A percentile compares a stretch with the other conserved stretches of the same genome.
Conservation (phyloP, 2,797 vertebrate genomes). For the Harpagifer antarcticus region DNA sequence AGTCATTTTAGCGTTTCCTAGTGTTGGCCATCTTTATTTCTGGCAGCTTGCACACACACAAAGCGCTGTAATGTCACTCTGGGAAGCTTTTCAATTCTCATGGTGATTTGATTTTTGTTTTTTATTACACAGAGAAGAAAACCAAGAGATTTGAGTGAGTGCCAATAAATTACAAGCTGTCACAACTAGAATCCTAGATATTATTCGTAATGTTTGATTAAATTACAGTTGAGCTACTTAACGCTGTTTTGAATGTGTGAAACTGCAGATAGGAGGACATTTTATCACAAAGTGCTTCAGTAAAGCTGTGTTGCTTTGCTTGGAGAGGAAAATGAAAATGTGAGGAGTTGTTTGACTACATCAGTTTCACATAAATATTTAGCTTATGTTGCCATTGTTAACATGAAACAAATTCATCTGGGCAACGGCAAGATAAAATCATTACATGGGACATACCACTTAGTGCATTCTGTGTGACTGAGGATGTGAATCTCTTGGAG, state of each 20-base stretch:
- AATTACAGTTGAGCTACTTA: background rate
- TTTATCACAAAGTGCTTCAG: background rate
- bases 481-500: background rate
- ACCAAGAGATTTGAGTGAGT: slow-evolving; percentile 3
- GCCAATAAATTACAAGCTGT: slow-evolving; percentile 12
- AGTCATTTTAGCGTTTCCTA: slow-evolving; percentile 13
- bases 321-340: background rate
- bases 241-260: background rate
- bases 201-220: slow-evolving; percentile 9
- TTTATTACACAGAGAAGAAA: slow-evolving; percentile 19
- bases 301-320: background rate
- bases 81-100: slow-evolving; percentile 37
- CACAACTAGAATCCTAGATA: background rate
- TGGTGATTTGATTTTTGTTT: slow-evolving; percentile 8
- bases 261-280: background rate
- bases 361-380: slow-evolving; percentile 16
- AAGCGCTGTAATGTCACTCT: slow-evolving; percentile 13
- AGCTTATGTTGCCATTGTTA: background rate
- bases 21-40: slow-evolving; percentile 28
- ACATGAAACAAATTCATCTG: slow-evolving; percentile 3
- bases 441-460: background rate
- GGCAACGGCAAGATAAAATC: background rate
- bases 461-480: background rate
- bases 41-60: slow-evolving; percentile 25
- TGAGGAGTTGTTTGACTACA: background rate